Conservation (phyloP, 2,888 invertebrate genomes). For the Tolmerus cingulatus region DNA sequence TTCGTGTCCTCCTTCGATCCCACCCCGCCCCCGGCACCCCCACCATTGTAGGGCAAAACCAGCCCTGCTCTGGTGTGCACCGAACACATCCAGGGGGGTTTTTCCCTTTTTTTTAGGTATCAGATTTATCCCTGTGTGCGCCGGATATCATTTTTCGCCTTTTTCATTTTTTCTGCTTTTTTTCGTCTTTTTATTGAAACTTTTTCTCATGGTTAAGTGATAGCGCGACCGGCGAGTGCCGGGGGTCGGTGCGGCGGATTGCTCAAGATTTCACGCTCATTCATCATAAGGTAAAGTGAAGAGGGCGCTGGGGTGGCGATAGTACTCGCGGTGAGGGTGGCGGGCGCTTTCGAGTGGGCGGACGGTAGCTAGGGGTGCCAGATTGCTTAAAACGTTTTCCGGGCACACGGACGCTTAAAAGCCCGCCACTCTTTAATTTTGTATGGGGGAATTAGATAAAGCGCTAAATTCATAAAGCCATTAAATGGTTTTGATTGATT, state of each 20-base stretch:
- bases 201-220: constrained; percentile 43
- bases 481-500: background rate
- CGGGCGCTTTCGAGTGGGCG: background rate
- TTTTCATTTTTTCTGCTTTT: constrained; percentile 13
- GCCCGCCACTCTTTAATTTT: background rate
- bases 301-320: background rate
- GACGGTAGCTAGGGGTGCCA: background rate
- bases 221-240: constrained; percentile 29
- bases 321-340: background rate
- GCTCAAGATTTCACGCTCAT: constrained; percentile 41
- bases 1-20: constrained; percentile 20
- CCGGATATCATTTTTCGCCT: constrained; percentile 31
- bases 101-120: background rate
- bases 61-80: background rate
- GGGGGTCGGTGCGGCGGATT: constrained; percentile 36
- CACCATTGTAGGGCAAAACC: background rate
- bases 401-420: background rate
- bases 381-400: background rate
- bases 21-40: background rate
- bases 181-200: constrained; percentile 36
- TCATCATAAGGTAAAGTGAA: constrained; percentile 41
- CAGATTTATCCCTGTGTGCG: constrained; percentile 29
- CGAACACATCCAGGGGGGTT: background rate
- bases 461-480: background rate
- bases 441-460: background rate